phyloP scores from a whole-genome alignment of 2,113 vertebrate genomes.

The Elaphurus davidianus region DNA sequence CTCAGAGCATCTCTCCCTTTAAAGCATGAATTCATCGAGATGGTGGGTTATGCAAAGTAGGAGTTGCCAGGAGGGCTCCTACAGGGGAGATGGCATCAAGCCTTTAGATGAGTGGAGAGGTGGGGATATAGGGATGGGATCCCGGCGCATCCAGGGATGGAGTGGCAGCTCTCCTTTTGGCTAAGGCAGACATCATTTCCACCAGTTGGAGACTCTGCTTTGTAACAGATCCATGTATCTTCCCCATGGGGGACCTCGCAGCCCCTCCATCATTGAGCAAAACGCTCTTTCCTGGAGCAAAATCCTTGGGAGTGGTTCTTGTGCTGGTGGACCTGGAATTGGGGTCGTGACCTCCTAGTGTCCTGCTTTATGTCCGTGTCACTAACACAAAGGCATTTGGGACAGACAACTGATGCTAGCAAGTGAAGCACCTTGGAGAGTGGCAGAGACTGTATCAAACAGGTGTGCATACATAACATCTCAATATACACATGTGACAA shows the following conservation, averaged over 20 bases:
- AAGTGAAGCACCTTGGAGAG: neutral
- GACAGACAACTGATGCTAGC: too few relatives aligned
- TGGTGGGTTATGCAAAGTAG: accelerated
- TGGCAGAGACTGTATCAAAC: accelerated
- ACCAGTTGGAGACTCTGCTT: neutral
- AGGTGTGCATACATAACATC: accelerated
- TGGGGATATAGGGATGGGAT: too few relatives aligned
- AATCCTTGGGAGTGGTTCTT: neutral
- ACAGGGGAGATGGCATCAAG: too few relatives aligned
- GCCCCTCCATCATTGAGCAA: too few relatives aligned
- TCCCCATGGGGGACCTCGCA: accelerated
- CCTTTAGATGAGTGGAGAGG: neutral
- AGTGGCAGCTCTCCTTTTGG: neutral
- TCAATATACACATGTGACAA: accelerated
- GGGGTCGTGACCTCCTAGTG: neutral
- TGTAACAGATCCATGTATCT: neutral
- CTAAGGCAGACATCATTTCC: neutral
- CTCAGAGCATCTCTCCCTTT: neutral
- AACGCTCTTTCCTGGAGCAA: neutral
- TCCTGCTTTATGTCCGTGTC: neutral
- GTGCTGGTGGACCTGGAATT: neutral
- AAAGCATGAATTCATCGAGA: accelerated
- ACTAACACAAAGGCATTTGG: neutral
- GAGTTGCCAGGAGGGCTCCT: too few relatives aligned
- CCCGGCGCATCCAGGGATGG: neutral